Base-by-base conservation (phyloP, 2,797 vertebrate species). In the Paedocypris micromegethes region DNA sequence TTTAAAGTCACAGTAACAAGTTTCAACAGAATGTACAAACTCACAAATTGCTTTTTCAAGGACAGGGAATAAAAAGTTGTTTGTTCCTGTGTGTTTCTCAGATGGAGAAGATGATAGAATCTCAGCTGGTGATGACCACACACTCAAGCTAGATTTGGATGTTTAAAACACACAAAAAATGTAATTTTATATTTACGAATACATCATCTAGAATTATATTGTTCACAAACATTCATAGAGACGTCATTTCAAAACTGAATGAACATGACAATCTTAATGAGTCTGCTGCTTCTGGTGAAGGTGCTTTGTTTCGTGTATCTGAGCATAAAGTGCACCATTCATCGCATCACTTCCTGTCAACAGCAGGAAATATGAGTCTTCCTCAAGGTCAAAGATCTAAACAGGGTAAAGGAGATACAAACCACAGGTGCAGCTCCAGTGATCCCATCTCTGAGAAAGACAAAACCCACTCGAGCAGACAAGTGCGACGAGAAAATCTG, bases 31-130 rank as follows among this genome's bases (percentile, higher is more conserved):
- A 37, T 62, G 43, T 56, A 41, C 53, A 56, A 56, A 61, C 43
- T 61, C 56, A 54, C 37, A 60, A 67, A 61, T 66, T 23, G 57
- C n/a, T 45, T 1, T 38, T 57, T 56, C 50, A 49, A 70, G 60
- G 64, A 3, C 45, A 6, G 55, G 58, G 45, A 62, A 67, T 39
- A 46, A 72, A 56, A 50, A 45, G 39, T 44, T 74, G 77, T 78
- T 68, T 68, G 66, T 60, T 68, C 66, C 56, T 59, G 64, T 58
- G 49, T 5, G 54, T 66, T 50, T 9, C 5, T 2, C 39, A 57
- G 54, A 57, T 49, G 64, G 45, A 58, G 54, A 58, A 51, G 54
- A 68, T 59, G 56, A 68, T 52, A 59, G 57, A 2, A n/a, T 41
- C 49, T 37, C 3, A 59, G 23, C 23, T 23, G 23, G 23, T 23